phyloP scores from a whole-genome alignment of 2,888 invertebrate species.

The Drosophila yooni region DNA sequence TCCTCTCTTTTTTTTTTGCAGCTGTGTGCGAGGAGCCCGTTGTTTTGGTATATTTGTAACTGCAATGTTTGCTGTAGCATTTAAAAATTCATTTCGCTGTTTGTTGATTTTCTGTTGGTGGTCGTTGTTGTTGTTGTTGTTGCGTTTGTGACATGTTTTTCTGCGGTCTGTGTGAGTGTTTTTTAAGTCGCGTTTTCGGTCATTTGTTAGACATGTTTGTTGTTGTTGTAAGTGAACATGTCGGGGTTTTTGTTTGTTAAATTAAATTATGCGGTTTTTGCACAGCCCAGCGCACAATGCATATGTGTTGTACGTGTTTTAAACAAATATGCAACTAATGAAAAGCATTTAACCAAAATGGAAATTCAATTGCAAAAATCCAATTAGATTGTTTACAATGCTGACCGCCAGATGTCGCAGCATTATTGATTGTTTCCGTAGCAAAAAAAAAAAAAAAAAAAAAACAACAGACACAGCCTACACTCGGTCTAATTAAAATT shows the following conservation, averaged over 20 bases:
- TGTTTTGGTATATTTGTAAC: slow-evolving; percentile 6
- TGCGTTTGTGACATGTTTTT: slow-evolving; percentile 70
- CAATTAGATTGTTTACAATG: slow-evolving; percentile 44
- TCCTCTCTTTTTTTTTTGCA: not conserved
- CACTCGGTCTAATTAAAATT: slow-evolving; percentile 30
- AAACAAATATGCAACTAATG: slow-evolving; percentile 53
- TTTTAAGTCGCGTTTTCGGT: slow-evolving; percentile 40
- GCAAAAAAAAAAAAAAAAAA: not conserved
- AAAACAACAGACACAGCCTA: not conserved
- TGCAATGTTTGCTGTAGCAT: slow-evolving; percentile 43
- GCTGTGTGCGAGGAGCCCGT: not conserved
- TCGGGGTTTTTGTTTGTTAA: slow-evolving; percentile 71
- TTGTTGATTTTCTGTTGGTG: slow-evolving; percentile 32
- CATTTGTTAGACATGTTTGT: slow-evolving; percentile 20
- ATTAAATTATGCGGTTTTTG: slow-evolving; percentile 74
- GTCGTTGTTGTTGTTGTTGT: slow-evolving; percentile 19
- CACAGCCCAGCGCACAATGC: slow-evolving; percentile 6
- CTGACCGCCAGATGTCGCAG: slow-evolving; percentile 38
- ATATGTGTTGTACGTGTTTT: slow-evolving; percentile 23
- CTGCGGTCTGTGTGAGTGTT: slow-evolving; percentile 55
- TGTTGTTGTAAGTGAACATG: slow-evolving; percentile 56
- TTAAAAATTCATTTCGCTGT: slow-evolving; percentile 48
- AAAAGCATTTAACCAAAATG: slow-evolving; percentile 40
- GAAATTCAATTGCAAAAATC: slow-evolving; percentile 45
- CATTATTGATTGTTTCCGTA: slow-evolving; percentile 21